Evolutionary conservation across 23 tunicate genomes (phyloP), one percentile per base, ranked within the genome.

Genomic region (Halocynthia aurantium): DNA sequence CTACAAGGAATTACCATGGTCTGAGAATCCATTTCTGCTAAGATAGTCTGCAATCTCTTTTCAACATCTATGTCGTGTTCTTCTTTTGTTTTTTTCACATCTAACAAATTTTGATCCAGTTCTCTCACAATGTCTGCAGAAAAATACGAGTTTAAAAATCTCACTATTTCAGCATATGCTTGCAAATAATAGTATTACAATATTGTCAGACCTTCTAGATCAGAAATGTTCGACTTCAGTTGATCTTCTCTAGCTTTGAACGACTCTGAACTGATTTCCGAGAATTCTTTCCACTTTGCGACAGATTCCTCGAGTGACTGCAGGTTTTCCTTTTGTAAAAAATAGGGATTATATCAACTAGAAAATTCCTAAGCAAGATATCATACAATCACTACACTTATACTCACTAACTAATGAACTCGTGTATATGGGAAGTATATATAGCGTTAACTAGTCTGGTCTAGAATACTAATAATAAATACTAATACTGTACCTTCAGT

Each of bases 21-120:
- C 72, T 88, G 94, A 8, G 87, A 54, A 51, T 88, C 77, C 8
- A 88, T 63, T 78, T 88, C 88, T 17, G 69, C 83, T 15, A 83
- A 80, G 31, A 88, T 77, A 50, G 94, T 88, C 22, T 68, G 68
- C 84, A 88, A 77, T 53, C 94, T 53, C 9, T 84, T 80, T 53
- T 85, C 90, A 18, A 77, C 70, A 54, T 83, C 87, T 49, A 64
- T 51, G 7, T 77, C 76, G 40, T 74, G 80, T 31, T 87, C 85
- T 52, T 81, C 93, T 19, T 87, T 75, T 61, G 62, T 55, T 74
- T 74, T 74, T 52, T n/a, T 74, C 8, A 64, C 50, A 8, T 52
- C 60, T 17, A 21, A 13, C 21, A 74, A 74, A 22, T 74, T 64
- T 0, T 74, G 40, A 15, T 8, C 56, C 40, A 74, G 50, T 54